Percentiles rank a stretch among this genome's conserved stretches.
These are phyloP conservation scores for Cheirogaleus medius DNA, from an alignment of 2,113 vertebrate genomes.

Conservation along the genomic window DNA sequence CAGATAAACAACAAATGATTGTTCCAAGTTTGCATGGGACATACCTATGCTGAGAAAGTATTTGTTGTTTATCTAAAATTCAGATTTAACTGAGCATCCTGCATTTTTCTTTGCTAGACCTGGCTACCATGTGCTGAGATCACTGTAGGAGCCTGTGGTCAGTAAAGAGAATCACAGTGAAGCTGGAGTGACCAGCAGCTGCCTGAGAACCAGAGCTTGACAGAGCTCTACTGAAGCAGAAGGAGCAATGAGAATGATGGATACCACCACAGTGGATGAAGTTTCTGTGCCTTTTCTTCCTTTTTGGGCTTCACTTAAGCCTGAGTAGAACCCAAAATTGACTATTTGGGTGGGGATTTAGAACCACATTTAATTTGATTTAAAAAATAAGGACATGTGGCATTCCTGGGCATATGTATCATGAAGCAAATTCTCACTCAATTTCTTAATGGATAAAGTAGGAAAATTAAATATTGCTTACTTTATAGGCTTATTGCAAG, in stretches of 20 bases:
- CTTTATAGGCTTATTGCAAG: neutral
- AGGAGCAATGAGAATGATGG: neutral
- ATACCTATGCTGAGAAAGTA: neutral
- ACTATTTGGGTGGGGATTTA: neutral
- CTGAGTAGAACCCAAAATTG: neutral
- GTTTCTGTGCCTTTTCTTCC: neutral
- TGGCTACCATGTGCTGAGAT: neutral
- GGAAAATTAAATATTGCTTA: neutral
- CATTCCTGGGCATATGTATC: neutral
- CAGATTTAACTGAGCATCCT: neutral
- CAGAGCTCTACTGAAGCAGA: neutral
- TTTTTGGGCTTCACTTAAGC: neutral
- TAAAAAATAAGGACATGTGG: neutral
- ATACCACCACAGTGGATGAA: neutral
- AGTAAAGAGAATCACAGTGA: neutral
- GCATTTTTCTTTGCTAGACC: constrained; percentile 17
- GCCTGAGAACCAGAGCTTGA: neutral
- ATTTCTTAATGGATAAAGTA: constrained; percentile 13
- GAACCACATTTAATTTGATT: neutral
- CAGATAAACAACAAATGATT: neutral
- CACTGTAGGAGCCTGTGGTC: neutral
- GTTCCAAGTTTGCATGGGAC: neutral
- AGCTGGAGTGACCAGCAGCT: neutral
- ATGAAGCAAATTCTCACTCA: constrained; percentile 1
- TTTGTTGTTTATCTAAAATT: constrained; percentile 1